These are phyloP conservation scores for Thunnus maccoyii DNA, from an alignment of 2,113 vertebrate species.

Conservation along the genomic window DNA sequence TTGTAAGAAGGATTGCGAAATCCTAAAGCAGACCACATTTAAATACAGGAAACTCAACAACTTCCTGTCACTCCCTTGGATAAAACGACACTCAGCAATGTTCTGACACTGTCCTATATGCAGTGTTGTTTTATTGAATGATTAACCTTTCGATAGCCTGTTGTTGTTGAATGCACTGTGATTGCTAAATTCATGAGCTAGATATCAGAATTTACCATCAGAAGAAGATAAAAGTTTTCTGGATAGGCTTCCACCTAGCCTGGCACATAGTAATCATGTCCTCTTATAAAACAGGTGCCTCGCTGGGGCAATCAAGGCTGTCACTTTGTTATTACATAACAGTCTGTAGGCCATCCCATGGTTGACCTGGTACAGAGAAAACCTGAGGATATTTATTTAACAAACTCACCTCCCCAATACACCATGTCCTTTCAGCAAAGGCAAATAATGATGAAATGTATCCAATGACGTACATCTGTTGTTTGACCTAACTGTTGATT, in stretches of 20 bases:
- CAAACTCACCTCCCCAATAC: constrained; percentile 8
- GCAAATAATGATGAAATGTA: constrained; percentile 30
- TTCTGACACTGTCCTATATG: background rate
- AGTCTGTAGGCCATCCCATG: constrained; percentile 25
- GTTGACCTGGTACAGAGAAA: constrained; percentile 34
- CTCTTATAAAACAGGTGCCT: constrained; percentile 31
- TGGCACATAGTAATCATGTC: constrained; percentile 4
- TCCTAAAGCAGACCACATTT: background rate
- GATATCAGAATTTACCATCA: background rate
- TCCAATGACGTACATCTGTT: constrained; percentile 22
- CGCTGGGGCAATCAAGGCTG: background rate
- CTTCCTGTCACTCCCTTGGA: background rate
- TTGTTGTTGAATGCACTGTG: background rate
- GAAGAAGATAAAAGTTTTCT: background rate
- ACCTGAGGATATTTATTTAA: background rate
- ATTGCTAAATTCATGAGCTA: background rate
- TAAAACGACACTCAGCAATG: constrained; percentile 2
- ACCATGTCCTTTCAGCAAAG: constrained; percentile 15
- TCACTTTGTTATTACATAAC: constrained; percentile 51
- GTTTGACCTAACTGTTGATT: background rate
- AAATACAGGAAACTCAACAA: background rate
- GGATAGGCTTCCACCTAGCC: background rate
- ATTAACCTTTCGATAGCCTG: background rate
- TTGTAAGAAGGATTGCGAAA: background rate
- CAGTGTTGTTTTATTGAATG: constrained; percentile 19